Evolutionary conservation across 2,113 vertebrate genomes (phyloP), one percentile per base, ranked within the genome.

Genomic region (Anoplopoma fimbria): DNA sequence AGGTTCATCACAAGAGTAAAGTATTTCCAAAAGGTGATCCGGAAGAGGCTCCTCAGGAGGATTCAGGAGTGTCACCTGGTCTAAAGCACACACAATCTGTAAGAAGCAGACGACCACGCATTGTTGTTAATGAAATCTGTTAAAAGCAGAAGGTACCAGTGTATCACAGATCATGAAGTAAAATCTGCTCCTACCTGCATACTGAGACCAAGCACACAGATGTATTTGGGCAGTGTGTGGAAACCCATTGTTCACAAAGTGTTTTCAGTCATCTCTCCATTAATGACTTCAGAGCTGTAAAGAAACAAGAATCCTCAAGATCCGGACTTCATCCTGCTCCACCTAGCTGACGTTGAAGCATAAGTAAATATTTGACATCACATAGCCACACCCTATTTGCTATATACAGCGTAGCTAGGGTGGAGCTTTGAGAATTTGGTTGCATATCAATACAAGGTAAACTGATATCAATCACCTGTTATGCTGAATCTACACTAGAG

Each of bases 291-390:
- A 5, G 58, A 38, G 15, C 62, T 63, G 27, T 45, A 61, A 47
- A 17, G 34, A 67, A 19, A 81, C 15, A 23, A 68, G 38, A 62
- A 68, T 13, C 23, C 42, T 77, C 4, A 49, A 84, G 73, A 93
- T 36, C 92, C 93, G 94, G 91, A 86, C 84, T 38, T 86, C 64
- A 94, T 95, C 95, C 95, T 95, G 95, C 83, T 92, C 72, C 83
- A 83, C 91, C 91, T 87, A 55, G 58, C 33, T 5, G 21, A 31
- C 6, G 4, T 4, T 45, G 33, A 31, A n/a, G n/a, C 62, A 51
- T 74, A 68, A 27, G 89, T 92, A 77, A 94, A 95, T 92, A 94
- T 93, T 90, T 89, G 90, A 93, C 87, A 82, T 45, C 74, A 74
- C 6, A 45, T 6, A 63, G 63, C 77, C 86, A 87, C 90, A 88